Evolutionary conservation across 2,113 vertebrate species (phyloP), one percentile per base, ranked within the genome.

Genomic region (Rhinoptilus africanus): DNA sequence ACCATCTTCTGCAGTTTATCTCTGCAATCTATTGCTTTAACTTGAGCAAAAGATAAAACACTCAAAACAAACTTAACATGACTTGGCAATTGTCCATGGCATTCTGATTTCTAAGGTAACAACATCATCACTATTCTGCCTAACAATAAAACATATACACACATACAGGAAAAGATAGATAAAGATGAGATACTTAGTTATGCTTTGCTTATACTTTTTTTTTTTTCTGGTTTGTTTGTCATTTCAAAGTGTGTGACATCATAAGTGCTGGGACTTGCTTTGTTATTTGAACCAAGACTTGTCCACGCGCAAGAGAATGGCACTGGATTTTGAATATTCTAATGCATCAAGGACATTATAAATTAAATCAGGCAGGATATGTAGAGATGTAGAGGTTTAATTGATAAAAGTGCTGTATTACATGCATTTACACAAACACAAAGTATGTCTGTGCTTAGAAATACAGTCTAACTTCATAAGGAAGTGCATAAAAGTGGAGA

Each of bases 41-140:
- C 96, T 94, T 92, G 74, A 97, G 84, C 94, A 97, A 97, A 96
- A 97, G 94, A 89, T 94, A 73, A 96, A 96, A 94, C 97, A 97
- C 95, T 95, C 76, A 96, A 97, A 97, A 97, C 94, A 98, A 96
- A 96, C 89, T 93, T 96, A 97, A 96, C 96, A 98, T 39, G 82
- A 97, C 96, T 97, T 95, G 90, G 79, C 67, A 97, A 97, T 97
- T 98, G 98, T 98, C 98, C 98, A 98, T 98, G 98, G 98, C 98
- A 98, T 98, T 98, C 83, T 92, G 72, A 59, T 95, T 93, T 95
- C 92, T 97, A 95, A 81, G 45, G 85, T 68, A 96, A 97, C 87
- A 97, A 73, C 94, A 96, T 17, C 69, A 93, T 92, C 69, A 59
- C 39, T 78, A 57, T 87, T 96, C 97, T 96, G 97, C 97, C 93